These are phyloP conservation scores for Pemphredon lugubris DNA, from an alignment of 2,888 invertebrate species.

Conservation along the genomic window DNA sequence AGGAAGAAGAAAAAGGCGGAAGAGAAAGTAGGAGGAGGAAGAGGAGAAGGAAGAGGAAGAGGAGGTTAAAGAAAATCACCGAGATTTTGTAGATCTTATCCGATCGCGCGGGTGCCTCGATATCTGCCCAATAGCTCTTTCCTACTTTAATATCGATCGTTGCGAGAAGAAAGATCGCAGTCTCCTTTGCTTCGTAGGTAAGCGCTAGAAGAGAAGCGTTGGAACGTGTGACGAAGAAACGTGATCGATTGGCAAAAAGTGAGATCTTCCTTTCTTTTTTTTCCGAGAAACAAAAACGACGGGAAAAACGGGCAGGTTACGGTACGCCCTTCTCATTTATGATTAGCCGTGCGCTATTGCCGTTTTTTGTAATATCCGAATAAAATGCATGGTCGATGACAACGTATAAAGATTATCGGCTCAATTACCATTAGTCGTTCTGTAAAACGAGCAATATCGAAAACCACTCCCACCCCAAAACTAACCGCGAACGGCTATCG, in stretches of 20 bases:
- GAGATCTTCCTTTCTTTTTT: slow-evolving; percentile 18
- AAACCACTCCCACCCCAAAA: slow-evolving; percentile 4
- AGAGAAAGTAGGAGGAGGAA: background rate
- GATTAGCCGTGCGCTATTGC: slow-evolving; percentile 73
- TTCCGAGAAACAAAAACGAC: slow-evolving; percentile 4
- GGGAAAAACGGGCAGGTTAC: slow-evolving; percentile 66
- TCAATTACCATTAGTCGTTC: slow-evolving; percentile 46
- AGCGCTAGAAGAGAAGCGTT: background rate
- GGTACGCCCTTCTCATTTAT: slow-evolving; percentile 63
- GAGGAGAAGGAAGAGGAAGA: slow-evolving; percentile 20
- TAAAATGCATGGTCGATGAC: slow-evolving; percentile 76
- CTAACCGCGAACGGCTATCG: slow-evolving; percentile 19
- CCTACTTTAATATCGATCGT: slow-evolving; percentile 35
- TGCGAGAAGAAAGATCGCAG: background rate
- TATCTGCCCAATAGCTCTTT: slow-evolving; percentile 69
- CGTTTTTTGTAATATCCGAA: slow-evolving; percentile 78
- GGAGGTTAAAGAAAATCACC: slow-evolving; percentile 66
- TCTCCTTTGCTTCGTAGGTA: background rate
- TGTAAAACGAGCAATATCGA: slow-evolving; percentile 17
- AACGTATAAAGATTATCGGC: slow-evolving; percentile 51
- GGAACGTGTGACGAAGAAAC: background rate
- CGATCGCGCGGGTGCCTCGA: slow-evolving; percentile 68
- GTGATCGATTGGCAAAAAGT: background rate
- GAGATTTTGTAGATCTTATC: slow-evolving; percentile 76
- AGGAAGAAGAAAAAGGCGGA: background rate